Evolutionary conservation across 2,113 vertebrate genomes (phyloP).

Genomic region (Ia io): DNA sequence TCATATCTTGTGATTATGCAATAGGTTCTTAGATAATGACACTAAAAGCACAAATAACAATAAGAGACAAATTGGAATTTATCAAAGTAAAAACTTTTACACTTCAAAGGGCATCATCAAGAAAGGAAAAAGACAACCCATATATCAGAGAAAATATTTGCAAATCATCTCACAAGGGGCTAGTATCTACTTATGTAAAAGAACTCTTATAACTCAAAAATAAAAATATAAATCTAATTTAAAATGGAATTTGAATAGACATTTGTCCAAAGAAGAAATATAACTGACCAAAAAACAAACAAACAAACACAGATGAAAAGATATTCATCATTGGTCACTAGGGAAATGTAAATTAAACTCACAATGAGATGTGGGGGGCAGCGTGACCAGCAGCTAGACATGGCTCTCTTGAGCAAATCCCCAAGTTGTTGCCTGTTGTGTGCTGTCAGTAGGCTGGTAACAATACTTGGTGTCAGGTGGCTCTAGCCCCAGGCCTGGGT

Average conservation of each 20-base stretch:
- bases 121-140: neutral
- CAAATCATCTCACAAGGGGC: neutral
- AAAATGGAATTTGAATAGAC: neutral
- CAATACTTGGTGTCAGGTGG: neutral
- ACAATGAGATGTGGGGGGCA: neutral
- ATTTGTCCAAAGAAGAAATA: neutral
- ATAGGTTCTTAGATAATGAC: neutral
- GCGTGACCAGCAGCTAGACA: neutral
- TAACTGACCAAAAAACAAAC: neutral
- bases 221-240: neutral
- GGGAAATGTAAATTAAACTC: slow-evolving; percentile 9
- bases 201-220: neutral
- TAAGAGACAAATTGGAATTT: neutral
- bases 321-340: neutral
- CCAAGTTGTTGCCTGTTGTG: neutral
- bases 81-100: slow-evolving; percentile 5
- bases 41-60: neutral
- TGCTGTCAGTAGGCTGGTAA: neutral
- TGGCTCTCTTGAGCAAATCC: neutral
- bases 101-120: neutral
- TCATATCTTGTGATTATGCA: neutral
- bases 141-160: neutral
- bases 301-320: neutral
- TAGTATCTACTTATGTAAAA: slow-evolving; percentile 3
- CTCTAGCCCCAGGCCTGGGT: neutral